phyloP scores from a whole-genome alignment of 53 echinoderm and acorn worm genomes.

The Apostichopus leukothele region DNA sequence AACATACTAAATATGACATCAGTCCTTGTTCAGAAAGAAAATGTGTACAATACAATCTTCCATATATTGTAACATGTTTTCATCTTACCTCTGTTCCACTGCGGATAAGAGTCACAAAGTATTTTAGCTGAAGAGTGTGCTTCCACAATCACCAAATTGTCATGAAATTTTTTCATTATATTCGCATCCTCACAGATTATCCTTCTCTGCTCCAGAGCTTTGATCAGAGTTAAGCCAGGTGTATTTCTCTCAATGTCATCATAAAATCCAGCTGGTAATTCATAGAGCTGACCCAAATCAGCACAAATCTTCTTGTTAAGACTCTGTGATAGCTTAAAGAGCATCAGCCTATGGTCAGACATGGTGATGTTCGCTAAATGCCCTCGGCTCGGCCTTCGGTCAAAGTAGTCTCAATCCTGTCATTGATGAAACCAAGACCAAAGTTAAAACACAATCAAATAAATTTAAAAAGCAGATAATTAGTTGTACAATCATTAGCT shows the following conservation, averaged over 20 bases:
- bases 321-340: neutral
- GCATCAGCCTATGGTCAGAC: neutral
- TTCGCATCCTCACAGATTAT: neutral
- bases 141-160: neutral
- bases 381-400: too few species aligned
- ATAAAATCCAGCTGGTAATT: neutral
- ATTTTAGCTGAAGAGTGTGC: neutral
- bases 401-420: too few species aligned
- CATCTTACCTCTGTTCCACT: neutral
- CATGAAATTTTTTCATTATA: neutral
- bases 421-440: too few species aligned
- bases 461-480: too few species aligned
- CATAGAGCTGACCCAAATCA: neutral
- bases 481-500: too few species aligned
- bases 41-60: too few species aligned
- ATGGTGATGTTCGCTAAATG: neutral
- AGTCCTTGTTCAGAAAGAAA: too few species aligned
- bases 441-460: too few species aligned
- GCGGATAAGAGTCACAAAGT: neutral
- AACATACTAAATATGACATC: too few species aligned
- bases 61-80: too few species aligned
- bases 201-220: neutral
- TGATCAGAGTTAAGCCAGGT: conserved; percentile 5
- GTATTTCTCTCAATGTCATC: neutral
- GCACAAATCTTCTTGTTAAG: neutral